These are phyloP conservation scores for Umimayanthus kanabou DNA, from an alignment of 92 coral and sea anemone species.

Conservation along the genomic window DNA sequence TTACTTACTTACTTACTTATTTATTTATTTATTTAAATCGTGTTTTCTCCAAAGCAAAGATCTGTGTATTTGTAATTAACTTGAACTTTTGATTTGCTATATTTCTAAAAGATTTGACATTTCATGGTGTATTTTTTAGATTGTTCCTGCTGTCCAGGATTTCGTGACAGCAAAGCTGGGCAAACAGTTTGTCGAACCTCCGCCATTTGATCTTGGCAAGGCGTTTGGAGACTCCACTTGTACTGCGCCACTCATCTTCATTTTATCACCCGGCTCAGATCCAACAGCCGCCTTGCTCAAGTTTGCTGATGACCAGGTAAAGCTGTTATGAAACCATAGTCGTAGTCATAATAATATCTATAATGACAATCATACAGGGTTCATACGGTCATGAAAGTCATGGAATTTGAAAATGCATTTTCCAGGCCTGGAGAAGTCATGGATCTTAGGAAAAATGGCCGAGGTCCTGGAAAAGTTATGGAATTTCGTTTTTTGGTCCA, in stretches of 20 bases:
- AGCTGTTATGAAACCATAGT: neutral
- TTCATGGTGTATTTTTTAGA: constrained; percentile 44
- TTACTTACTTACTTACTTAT: neutral
- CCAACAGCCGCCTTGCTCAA: constrained; percentile 98
- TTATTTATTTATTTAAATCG: neutral
- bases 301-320: constrained; percentile 99
- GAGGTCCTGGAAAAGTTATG: too few relatives aligned
- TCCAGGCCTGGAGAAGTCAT: too few relatives aligned
- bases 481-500: too few relatives aligned
- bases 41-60: neutral
- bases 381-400: too few relatives aligned
- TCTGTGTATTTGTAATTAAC: neutral
- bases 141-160: constrained; percentile 94
- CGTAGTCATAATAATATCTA: neutral
- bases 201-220: constrained; percentile 96
- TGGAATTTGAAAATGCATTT: too few relatives aligned
- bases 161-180: constrained; percentile 92
- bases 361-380: neutral
- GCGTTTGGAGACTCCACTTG: constrained; percentile 97
- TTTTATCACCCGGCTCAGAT: constrained; percentile 97
- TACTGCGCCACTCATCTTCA: constrained; percentile 94
- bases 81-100: neutral
- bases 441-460: too few relatives aligned
- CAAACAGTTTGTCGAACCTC: constrained; percentile 93
- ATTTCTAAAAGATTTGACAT: neutral